Conservation (phyloP, 1,140 invertebrate species). For the Ruditapes philippinarum region DNA sequence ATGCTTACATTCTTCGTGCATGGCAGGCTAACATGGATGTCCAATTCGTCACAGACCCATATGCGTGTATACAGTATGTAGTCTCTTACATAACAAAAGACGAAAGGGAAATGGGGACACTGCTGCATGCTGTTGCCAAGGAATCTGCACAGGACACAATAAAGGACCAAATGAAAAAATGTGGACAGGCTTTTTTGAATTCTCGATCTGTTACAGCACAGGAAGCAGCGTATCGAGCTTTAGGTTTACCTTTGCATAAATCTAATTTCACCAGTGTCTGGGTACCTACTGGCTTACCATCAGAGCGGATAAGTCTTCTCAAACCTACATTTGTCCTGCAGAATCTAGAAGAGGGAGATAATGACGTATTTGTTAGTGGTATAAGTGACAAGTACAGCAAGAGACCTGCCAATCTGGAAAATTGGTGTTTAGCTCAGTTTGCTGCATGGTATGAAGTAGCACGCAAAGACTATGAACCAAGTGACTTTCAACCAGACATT, state of each 20-base stretch:
- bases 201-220: constrained; percentile 25
- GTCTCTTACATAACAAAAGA: constrained; percentile 71
- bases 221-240: constrained; percentile 29
- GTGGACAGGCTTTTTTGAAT: constrained; percentile 35
- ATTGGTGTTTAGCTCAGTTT: constrained; percentile 18
- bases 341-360: constrained; percentile 13
- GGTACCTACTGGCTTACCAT: constrained; percentile 21
- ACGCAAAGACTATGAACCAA: constrained; percentile 19
- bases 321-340: constrained; percentile 13
- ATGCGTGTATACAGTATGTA: constrained; percentile 73
- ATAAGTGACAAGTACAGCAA: not conserved
- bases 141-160: constrained; percentile 6
- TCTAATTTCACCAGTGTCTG: constrained; percentile 31
- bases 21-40: constrained; percentile 72
- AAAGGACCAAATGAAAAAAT: constrained; percentile 41
- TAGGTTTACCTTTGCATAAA: constrained; percentile 25
- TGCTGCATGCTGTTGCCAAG: constrained; percentile 43
- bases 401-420: constrained; percentile 11
- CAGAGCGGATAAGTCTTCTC: constrained; percentile 4
- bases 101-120: constrained; percentile 68
- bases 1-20: constrained; percentile 37
- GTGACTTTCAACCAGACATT: constrained; percentile 28
- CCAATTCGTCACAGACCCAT: constrained; percentile 72
- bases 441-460: constrained; percentile 25
- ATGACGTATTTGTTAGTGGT: constrained; percentile 37